phyloP scores from a whole-genome alignment of 2,113 vertebrate genomes.

The Pionites leucogaster region DNA sequence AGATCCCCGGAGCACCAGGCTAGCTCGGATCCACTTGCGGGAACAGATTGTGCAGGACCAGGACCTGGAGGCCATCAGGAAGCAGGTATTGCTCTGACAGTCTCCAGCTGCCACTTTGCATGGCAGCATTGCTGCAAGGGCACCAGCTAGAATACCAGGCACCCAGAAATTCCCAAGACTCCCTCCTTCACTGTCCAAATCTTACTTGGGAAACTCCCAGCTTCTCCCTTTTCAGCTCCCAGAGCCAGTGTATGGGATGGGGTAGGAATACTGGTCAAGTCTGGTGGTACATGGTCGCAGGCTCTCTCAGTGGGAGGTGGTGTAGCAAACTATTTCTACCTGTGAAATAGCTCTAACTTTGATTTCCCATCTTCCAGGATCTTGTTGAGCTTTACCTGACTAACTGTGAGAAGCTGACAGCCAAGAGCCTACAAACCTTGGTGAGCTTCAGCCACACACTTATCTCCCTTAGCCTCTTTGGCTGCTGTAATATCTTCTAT shows the following conservation, averaged over 20 bases:
- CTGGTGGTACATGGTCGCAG: background rate
- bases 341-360: background rate
- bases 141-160: background rate
- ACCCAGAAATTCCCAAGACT: background rate
- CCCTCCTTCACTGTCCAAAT: background rate
- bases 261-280: background rate
- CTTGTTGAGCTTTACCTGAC: constrained; percentile 94
- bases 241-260: background rate
- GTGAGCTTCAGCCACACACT: constrained; percentile 87
- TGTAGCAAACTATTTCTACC: background rate
- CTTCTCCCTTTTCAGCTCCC: background rate
- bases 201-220: background rate
- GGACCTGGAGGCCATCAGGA: constrained; percentile 92
- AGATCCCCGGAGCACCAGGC: constrained; percentile 91
- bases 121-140: background rate
- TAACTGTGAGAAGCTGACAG: constrained; percentile 91
- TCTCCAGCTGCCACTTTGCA: background rate
- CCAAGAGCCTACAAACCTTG: constrained; percentile 91
- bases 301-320: background rate
- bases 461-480: constrained; percentile 93
- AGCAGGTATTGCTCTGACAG: constrained; percentile 77
- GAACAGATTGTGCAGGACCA: constrained; percentile 91
- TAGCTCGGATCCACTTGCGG: constrained; percentile 89
- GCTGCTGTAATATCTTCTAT: constrained; percentile 91
- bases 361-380: constrained; percentile 78